These are phyloP conservation scores for Pterobdella sp. DNA, from an alignment of 2,888 invertebrate species.

Conservation along the genomic window DNA sequence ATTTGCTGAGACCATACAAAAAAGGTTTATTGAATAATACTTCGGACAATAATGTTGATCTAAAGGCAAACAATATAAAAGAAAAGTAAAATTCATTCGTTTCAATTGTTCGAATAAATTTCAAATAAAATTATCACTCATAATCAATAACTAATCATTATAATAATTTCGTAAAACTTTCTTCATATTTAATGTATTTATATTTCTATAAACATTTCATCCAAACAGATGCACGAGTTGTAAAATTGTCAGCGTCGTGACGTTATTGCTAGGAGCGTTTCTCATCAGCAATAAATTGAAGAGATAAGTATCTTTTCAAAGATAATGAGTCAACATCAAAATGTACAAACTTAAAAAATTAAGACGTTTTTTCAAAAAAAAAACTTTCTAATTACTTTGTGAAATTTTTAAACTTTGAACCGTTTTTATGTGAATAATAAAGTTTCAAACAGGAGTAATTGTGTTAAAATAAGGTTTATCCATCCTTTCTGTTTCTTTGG, in stretches of 20 bases:
- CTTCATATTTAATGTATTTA: neutral
- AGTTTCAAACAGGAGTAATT: constrained; percentile 16
- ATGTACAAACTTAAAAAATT: neutral
- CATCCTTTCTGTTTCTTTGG: neutral
- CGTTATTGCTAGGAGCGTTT: neutral
- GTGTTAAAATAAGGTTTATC: constrained; percentile 18
- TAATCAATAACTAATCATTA: neutral
- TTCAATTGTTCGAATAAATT: neutral
- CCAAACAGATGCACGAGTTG: constrained; percentile 2
- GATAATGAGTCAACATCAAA: neutral
- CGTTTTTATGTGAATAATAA: neutral
- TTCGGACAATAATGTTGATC: neutral
- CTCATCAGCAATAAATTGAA: constrained; percentile 12
- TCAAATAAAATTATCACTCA: neutral
- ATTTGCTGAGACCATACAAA: constrained; percentile 12
- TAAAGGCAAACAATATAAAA: neutral
- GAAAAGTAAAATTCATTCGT: neutral
- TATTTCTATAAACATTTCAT: neutral
- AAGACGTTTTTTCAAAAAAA: no score
- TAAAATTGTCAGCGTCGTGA: neutral
- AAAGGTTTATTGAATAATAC: constrained; percentile 3
- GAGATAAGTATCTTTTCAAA: neutral
- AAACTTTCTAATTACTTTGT: neutral
- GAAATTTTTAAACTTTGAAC: neutral
- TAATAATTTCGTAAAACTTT: neutral